Conservation (phyloP, 2,113 vertebrate species). For the Pongo abelii region DNA sequence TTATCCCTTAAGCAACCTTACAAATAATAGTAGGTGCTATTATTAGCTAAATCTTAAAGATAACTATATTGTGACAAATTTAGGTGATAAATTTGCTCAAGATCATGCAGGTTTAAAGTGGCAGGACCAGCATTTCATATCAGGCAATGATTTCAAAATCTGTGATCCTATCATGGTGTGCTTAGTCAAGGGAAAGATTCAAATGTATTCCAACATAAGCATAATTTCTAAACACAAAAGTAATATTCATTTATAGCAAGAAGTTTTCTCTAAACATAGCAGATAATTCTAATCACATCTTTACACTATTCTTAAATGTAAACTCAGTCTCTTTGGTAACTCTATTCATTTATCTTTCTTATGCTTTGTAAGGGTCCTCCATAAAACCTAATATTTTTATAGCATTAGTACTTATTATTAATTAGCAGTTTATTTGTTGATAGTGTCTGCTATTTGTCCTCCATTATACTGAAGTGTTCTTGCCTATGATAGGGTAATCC, state of each 20-base stretch:
- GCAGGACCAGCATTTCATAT: neutral
- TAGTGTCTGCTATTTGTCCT: neutral
- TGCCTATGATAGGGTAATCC: neutral
- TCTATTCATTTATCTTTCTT: neutral
- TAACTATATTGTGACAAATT: neutral
- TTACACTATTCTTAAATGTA: neutral
- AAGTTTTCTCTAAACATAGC: neutral
- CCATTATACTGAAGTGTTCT: neutral
- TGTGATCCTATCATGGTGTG: neutral
- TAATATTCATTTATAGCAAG: neutral
- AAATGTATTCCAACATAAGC: neutral
- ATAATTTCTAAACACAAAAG: neutral
- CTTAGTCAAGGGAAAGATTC: neutral
- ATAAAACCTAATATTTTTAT: neutral
- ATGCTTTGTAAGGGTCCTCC: neutral
- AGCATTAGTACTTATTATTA: neutral
- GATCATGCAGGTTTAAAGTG: neutral
- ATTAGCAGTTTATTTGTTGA: neutral
- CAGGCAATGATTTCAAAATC: neutral
- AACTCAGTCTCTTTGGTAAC: neutral
- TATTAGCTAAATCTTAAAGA: neutral
- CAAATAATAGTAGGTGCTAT: neutral
- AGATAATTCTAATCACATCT: neutral
- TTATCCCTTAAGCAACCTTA: neutral
- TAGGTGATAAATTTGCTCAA: neutral